Evolutionary conservation across 2,113 vertebrate species (phyloP).

Genomic region (Meriones unguiculatus): DNA sequence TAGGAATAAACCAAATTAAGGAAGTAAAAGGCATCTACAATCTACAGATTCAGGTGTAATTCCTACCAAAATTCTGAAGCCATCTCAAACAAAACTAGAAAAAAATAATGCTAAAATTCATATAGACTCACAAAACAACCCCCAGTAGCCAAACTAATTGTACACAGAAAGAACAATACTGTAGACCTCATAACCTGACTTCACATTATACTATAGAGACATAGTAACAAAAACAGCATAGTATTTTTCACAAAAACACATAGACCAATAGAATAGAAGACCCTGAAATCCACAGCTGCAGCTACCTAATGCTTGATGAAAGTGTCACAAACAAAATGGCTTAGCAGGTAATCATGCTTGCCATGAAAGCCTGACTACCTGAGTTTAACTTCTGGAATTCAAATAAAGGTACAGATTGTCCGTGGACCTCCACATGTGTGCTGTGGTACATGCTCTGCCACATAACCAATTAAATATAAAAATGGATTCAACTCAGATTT

Average conservation of each 20-base stretch:
- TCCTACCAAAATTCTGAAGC: neutral
- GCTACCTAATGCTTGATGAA: neutral
- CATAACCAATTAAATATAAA: neutral
- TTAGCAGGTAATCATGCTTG: neutral
- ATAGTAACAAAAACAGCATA: neutral
- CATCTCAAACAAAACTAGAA: neutral
- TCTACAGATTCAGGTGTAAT: neutral
- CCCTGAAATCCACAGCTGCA: neutral
- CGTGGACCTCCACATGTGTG: neutral
- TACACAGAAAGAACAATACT: neutral
- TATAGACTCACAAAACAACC: neutral
- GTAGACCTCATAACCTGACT: neutral
- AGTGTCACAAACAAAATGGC: no score
- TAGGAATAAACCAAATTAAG: neutral
- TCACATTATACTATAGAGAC: neutral
- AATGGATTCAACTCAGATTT: neutral
- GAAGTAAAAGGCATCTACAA: neutral
- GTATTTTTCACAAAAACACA: neutral
- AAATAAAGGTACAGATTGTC: neutral
- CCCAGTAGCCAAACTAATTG: neutral
- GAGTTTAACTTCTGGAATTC: neutral
- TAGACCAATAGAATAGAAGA: neutral
- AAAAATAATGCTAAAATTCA: neutral
- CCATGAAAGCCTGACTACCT: neutral
- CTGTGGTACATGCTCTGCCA: neutral